Evolutionary conservation across 2,888 invertebrate genomes (phyloP), one percentile per base, ranked within the genome.

Genomic region (Apotomis betuletana): DNA sequence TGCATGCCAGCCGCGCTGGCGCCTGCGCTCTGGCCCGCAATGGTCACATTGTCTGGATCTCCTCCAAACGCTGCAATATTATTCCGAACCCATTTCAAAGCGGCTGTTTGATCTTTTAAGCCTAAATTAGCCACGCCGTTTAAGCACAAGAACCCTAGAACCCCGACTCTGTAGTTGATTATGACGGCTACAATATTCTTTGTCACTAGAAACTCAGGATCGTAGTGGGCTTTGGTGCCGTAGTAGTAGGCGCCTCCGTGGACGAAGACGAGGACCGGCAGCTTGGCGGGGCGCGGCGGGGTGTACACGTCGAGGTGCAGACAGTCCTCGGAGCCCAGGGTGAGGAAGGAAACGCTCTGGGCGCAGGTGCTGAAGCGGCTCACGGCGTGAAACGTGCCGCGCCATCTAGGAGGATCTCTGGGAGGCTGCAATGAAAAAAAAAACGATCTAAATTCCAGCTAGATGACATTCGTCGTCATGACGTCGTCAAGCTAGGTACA

Each of bases 211-310:
- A 87, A 91, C 75, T 90, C 86, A 6, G 92, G 90, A 64, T 92
- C 88, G 70, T 92, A 92, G 12, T 91, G 83, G 76, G 87, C 86
- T 76, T 91, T 91, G 70, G 85, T 86, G 52, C 93, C 93, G 76
- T 89, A 89, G 76, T 88, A 92, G 73, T 90, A 93, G 0, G 85
- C 91, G 51, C 92, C 93, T 0, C 92, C 92, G 73, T 92, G 93
- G 38, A 92, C 77, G 81, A 86, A 92, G 3, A 92, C 85, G 36
- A 93, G 79, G 1, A 93, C 92, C 0, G 93, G 91, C 0, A 91
- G 80, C 0, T 71, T 82, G 41, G 75, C 73, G 0, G 74, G 75
- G 5, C 72, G 57, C 8, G 82, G 83, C 5, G 92, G 91, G 0
- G 86, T 76, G 76, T 87, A 87, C 0, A 93, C 85, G 76, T 93